Conservation (phyloP, 2,113 vertebrate species). For the Promerops cafer region DNA sequence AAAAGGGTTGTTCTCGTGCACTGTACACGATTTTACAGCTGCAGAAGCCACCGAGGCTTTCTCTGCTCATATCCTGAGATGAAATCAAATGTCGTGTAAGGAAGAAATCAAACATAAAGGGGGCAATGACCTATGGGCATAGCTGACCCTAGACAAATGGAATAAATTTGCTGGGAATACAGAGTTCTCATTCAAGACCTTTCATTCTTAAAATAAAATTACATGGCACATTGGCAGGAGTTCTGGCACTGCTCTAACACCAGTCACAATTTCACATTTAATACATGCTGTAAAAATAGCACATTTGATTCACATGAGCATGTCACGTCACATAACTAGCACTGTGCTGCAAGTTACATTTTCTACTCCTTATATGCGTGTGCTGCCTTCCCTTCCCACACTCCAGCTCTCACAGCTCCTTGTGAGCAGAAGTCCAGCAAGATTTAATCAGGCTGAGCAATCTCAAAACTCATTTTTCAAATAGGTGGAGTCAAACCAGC, state of each 20-base stretch:
- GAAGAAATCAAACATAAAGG: slow-evolving; percentile 52
- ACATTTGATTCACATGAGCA: slow-evolving; percentile 14
- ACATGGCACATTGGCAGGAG: slow-evolving; percentile 32
- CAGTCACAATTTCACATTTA: slow-evolving; percentile 39
- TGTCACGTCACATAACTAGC: background rate
- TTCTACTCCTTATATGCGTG: background rate
- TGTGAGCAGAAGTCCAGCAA: background rate
- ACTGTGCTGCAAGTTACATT: background rate
- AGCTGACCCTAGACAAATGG: slow-evolving; percentile 50
- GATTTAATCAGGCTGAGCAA: background rate
- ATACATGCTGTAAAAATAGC: background rate
- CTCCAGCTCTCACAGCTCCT: background rate
- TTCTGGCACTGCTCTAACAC: slow-evolving; percentile 19
- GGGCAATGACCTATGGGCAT: background rate
- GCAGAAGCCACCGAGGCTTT: background rate
- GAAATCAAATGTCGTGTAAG: slow-evolving; percentile 43
- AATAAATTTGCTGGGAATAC: slow-evolving; percentile 50
- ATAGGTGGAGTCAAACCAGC: background rate
- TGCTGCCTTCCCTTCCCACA: background rate
- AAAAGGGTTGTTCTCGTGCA: background rate
- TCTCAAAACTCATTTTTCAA: background rate
- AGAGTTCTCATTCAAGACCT: slow-evolving; percentile 32
- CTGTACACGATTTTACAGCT: background rate
- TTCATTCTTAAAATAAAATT: slow-evolving; percentile 55
- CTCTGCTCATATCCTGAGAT: slow-evolving; percentile 14